Base-by-base conservation (phyloP, 64 coral and sea anemone species). In the Trachythela sp. region DNA sequence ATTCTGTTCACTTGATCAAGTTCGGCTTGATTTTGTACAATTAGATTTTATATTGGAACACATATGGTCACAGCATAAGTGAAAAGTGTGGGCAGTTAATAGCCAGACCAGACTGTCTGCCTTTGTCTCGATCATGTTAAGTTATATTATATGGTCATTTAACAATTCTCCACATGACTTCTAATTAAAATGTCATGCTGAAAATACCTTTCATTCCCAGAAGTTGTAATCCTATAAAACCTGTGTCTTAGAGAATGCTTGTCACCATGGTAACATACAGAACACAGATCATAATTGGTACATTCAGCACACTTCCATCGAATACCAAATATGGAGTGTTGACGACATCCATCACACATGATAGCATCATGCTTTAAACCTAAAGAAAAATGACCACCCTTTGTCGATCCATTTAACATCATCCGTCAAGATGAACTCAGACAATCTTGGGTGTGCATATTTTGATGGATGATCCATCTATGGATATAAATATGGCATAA, bases 241-340 rank as follows among this genome's bases (percentile, higher is more conserved):
- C 93, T 92, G 76, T 99, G 96, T 71, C 96, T 60, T 13, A 99
- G 80, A 29, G 91, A 92, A 83, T 94, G 96, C 76, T 99, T 99
- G 56, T 99, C 96, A 33, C 84, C 91, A 99, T 99, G 96, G 89
- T 99, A 99, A 91, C 96, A 99, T 4, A 89, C 38, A 77, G 93
- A 95, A 22, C 96, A 99, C 8, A 99, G 88, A 84, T 99, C 93
- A 85, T 95, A 99, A 86, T 94, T 95, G 37, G 83, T 31, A 89
- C 96, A 99, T 18, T 99, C 96, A 39, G 96, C 96, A 90, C 96
- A 99, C 51, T 93, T 99, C 96, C 96, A 99, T 67, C 91, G 88
- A 48, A 99, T 93, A 15, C 96, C 96, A 93, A 93, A 94, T 2
- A 99, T 99, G 3, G 96, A 93, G 13, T 99, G 96, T 91, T 94